These are phyloP conservation scores for Pelochelys cantorii DNA, from an alignment of 2,797 vertebrate genomes.

Conservation along the genomic window DNA sequence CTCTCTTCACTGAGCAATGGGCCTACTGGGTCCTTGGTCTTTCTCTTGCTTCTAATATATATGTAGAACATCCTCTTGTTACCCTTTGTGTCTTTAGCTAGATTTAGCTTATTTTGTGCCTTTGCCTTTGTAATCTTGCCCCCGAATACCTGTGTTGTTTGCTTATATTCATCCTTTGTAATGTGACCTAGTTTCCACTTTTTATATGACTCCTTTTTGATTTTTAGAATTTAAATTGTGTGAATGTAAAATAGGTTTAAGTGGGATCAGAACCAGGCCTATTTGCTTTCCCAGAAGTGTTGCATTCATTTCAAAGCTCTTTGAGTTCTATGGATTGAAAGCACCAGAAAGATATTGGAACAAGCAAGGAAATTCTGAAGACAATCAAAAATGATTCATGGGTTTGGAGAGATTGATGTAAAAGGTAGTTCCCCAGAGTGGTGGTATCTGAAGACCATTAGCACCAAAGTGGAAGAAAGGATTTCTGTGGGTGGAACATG, in stretches of 20 bases:
- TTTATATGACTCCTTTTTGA: no score
- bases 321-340: background rate
- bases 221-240: background rate
- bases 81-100: no score
- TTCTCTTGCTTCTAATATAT: no score
- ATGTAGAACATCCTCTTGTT: no score
- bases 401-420: background rate
- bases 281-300: background rate
- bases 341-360: background rate
- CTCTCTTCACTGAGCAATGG: no score
- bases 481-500: background rate
- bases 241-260: background rate
- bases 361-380: background rate
- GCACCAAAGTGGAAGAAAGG: background rate
- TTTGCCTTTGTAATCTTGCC: no score
- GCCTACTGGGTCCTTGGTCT: no score
- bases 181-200: no score
- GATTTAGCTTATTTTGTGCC: no score
- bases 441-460: background rate
- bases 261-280: background rate
- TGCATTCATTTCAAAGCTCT: background rate
- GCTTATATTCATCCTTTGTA: no score
- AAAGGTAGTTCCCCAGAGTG: background rate
- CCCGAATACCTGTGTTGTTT: no score
- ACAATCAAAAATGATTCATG: rapidly evolving